Percentiles rank a stretch among this genome's conserved stretches.
These are phyloP conservation scores for Crossocerus cetratus DNA, from an alignment of 2,888 invertebrate genomes.

Conservation along the genomic window DNA sequence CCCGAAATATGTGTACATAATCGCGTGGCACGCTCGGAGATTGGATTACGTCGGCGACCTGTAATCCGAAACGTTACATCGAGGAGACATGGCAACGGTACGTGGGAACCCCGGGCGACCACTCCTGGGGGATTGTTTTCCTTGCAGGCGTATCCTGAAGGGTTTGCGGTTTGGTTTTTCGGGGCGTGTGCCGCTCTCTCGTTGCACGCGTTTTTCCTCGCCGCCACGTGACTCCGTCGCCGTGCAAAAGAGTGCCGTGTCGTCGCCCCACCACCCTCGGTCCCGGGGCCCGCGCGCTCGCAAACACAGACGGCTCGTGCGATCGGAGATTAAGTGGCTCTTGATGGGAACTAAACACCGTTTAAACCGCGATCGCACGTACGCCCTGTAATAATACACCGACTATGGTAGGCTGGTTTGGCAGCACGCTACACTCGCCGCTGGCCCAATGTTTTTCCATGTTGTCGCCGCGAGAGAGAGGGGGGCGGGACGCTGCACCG, in stretches of 20 bases:
- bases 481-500: no score
- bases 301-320: constrained; percentile 48
- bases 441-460: background rate
- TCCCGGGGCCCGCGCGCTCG: constrained; percentile 58
- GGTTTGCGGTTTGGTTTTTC: constrained; percentile 54
- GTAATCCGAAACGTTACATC: constrained; percentile 52
- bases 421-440: background rate
- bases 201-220: constrained; percentile 38
- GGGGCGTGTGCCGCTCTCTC: constrained; percentile 20
- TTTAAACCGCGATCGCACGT: constrained; percentile 48
- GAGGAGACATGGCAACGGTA: constrained; percentile 24
- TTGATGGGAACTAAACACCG: constrained; percentile 72
- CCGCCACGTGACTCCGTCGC: constrained; percentile 64
- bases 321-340: constrained; percentile 71
- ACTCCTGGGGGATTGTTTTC: constrained; percentile 52
- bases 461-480: no score
- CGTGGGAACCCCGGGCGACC: constrained; percentile 50
- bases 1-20: no score
- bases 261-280: constrained; percentile 36
- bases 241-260: constrained; percentile 35
- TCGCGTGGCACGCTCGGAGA: background rate
- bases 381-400: constrained; percentile 21
- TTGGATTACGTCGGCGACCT: constrained; percentile 16
- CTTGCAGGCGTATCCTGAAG: constrained; percentile 51
- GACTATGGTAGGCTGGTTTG: background rate